Conservation (phyloP, 2,888 invertebrate species). For the Neoscelio sp. region DNA sequence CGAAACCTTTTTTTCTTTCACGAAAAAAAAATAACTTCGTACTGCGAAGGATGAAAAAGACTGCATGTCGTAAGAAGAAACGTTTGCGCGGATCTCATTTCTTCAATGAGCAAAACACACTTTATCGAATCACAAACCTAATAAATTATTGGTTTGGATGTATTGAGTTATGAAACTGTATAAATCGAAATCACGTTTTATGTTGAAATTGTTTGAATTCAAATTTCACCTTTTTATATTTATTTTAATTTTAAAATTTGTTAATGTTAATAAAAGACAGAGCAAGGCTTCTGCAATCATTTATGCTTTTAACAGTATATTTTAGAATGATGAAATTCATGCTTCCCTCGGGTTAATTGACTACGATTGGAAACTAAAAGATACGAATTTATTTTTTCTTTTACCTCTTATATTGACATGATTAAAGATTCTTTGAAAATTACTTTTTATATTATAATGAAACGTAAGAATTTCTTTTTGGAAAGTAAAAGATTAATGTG, state of each 20-base stretch:
- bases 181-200: neutral
- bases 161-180: slow-evolving; percentile 16
- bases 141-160: slow-evolving; percentile 28
- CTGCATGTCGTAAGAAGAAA: slow-evolving; percentile 19
- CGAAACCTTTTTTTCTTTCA: slow-evolving; percentile 11
- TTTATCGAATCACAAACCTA: slow-evolving; percentile 19
- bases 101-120: too few relatives aligned
- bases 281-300: neutral
- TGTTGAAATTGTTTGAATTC: neutral
- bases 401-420: too few relatives aligned
- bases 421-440: too few relatives aligned
- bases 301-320: slow-evolving; percentile 1
- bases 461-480: too few relatives aligned
- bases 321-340: slow-evolving; percentile 15
- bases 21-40: slow-evolving; percentile 32
- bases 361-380: too few relatives aligned
- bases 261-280: neutral
- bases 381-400: too few relatives aligned
- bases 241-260: too few relatives aligned
- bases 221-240: too few relatives aligned
- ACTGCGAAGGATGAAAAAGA: slow-evolving; percentile 17
- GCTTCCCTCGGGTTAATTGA: slow-evolving; percentile 5
- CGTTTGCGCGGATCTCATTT: neutral
- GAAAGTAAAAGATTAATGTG: too few relatives aligned
- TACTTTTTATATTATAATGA: too few relatives aligned